Base-by-base conservation (phyloP, 2,888 invertebrate genomes). In the Leucozona laternaria region DNA sequence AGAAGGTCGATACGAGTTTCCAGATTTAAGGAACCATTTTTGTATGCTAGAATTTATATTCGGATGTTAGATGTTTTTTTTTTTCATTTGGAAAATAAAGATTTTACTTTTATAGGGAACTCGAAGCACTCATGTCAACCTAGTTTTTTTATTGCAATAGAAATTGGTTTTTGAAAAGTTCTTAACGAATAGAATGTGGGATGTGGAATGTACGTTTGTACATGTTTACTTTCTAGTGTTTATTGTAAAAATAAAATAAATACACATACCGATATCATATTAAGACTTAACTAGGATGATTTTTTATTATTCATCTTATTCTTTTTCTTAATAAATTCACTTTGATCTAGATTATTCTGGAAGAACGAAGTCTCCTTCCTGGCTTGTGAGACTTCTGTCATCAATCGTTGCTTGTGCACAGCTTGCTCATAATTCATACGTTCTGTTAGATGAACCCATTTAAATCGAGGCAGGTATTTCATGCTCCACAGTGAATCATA, bases 391-490 rank as follows among this genome's bases (percentile, higher is more conserved):
- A 98, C 96, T 93, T 98, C 98, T 0, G 96, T 95, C 88, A 96
- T 93, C 87, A 98, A 92, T 90, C 97, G 95, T 91, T 98, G 98
- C 90, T 96, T 96, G 89, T 96, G 95, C 0, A 97, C 97, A 22
- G 97, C 97, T 91, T 96, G 96, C 92, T 99, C 99, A 92, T 98
- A 98, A 3, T 97, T 97, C 88, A 99, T 93, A 89, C 98, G 94
- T 93, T 99, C 99, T 91, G 97, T 97, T 53, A 99, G 94, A 92
- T 99, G 98, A 34, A 96, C 94, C 99, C 99, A 99, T 93, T 98
- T 98, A 91, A 99, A 99, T 88, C 97, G 95, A 4, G 97, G 96
- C 88, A 99, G 94, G 92, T 99, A 99, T 92, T 99, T 99, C 88
- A 99, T 96, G 90, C 97, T 98, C 99, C 99, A 99, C 50, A 98